Evolutionary conservation across 2,888 invertebrate genomes (phyloP).

Genomic region (Nebria brevicollis): DNA sequence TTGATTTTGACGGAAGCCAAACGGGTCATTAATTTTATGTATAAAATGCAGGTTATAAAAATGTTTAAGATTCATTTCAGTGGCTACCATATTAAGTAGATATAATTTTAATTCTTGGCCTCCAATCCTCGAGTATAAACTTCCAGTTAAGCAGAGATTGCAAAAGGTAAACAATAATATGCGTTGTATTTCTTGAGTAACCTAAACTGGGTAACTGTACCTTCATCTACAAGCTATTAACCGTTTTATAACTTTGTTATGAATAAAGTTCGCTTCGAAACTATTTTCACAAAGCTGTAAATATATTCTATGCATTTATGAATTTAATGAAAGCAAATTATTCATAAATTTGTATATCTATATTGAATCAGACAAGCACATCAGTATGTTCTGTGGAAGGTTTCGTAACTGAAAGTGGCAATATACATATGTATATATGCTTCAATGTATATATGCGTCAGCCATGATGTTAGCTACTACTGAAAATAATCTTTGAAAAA

Average conservation of each 20-base stretch:
- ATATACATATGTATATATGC: background rate
- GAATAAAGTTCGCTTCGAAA: background rate
- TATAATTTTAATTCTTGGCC: too few species aligned
- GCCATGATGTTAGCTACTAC: background rate
- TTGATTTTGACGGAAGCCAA: too few species aligned
- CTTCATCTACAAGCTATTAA: background rate
- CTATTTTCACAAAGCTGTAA: background rate
- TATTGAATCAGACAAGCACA: background rate
- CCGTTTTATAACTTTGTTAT: background rate
- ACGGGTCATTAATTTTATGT: too few species aligned
- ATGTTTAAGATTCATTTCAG: too few species aligned
- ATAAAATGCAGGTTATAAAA: too few species aligned
- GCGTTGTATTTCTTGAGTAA: background rate
- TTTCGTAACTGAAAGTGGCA: background rate
- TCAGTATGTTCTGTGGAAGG: background rate
- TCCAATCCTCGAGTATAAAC: too few species aligned
- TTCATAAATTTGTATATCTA: background rate
- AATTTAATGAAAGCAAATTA: background rate
- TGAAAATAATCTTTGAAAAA: too few species aligned
- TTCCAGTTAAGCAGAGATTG: too few species aligned
- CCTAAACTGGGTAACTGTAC: background rate
- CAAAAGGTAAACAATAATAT: background rate
- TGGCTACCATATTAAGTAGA: too few species aligned
- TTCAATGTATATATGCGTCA: background rate
- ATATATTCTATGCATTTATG: background rate